These are phyloP conservation scores for Hydrophis major DNA, from an alignment of 2,797 vertebrate species.

Conservation along the genomic window DNA sequence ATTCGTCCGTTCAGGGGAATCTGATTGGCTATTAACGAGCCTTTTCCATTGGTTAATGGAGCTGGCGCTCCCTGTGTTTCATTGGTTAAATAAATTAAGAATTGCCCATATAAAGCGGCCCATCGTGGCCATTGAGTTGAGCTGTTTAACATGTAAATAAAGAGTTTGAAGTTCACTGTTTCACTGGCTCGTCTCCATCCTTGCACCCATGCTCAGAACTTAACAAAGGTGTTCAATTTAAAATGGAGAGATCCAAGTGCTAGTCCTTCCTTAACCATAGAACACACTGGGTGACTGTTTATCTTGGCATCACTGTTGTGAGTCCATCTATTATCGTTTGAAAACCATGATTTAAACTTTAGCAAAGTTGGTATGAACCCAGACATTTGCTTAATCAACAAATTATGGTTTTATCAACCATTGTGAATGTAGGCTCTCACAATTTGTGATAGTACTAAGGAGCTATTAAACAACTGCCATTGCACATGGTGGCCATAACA, in stretches of 20 bases:
- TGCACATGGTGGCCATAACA: neutral
- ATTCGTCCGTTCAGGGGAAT: too few relatives aligned
- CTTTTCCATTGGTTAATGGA: too few relatives aligned
- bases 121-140: too few relatives aligned
- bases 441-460: neutral
- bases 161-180: too few relatives aligned
- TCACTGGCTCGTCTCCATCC: too few relatives aligned
- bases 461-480: neutral
- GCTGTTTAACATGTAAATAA: too few relatives aligned
- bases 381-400: neutral
- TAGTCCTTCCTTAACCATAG: neutral
- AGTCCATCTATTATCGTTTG: neutral
- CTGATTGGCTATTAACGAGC: too few relatives aligned
- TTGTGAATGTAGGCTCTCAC: neutral
- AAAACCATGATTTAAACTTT: neutral
- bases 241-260: neutral
- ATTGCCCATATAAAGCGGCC: too few relatives aligned
- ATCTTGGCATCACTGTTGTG: neutral
- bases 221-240: neutral
- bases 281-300: neutral
- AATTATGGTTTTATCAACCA: neutral
- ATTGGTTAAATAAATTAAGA: too few relatives aligned
- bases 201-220: too few relatives aligned
- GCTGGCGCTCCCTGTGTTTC: too few relatives aligned
- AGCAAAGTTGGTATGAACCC: neutral